Evolutionary conservation across 1,140 invertebrate genomes (phyloP), one percentile per base, ranked within the genome.

Genomic region (Drosophila parabipectinata): DNA sequence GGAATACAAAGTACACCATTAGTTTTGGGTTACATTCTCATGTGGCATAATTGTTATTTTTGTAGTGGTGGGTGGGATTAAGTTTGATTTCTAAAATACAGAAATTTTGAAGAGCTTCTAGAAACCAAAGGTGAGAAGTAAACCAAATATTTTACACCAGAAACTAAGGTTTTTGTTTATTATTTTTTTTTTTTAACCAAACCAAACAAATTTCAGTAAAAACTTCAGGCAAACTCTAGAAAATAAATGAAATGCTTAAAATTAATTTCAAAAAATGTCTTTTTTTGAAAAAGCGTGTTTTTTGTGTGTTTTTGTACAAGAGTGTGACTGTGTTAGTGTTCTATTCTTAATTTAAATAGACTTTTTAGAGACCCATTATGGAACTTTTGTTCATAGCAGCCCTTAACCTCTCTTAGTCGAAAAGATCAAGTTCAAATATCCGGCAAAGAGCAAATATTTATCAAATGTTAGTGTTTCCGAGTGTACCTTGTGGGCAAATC

Each of bases 41-140:
- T 1, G 21, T 21, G 21, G 21, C 21, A 21, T 21, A 3, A 3
- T 21, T 21, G n/a, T 21, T 37, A 28, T 47, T 55, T 8, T 52
- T 10, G 10, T 60, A 32, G 44, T 55, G 37, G 30, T 66, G 45
- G 32, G 24, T 44, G 64, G 50, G 51, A 55, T 76, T 76, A 77
- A 66, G 52, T 62, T 59, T 34, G 14, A 39, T 54, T 45, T 72
- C 57, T 80, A 72, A 47, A 34, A 14, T 41, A 77, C 34, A 72
- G 18, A 72, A 69, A 24, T 74, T 84, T 77, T 57, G 66, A 84
- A 77, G 77, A 66, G 30, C 58, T 53, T 48, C 80, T 84, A 14
- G n/a, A 84, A 72, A 47, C 44, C 44, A 47, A 47, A 47, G 68
- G 32, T 28, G 78, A 66, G 60, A 76, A 80, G 54, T 47, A 32